Evolutionary conservation across 1,140 invertebrate species (phyloP).

Genomic region (Atopsyche davidsoni): DNA sequence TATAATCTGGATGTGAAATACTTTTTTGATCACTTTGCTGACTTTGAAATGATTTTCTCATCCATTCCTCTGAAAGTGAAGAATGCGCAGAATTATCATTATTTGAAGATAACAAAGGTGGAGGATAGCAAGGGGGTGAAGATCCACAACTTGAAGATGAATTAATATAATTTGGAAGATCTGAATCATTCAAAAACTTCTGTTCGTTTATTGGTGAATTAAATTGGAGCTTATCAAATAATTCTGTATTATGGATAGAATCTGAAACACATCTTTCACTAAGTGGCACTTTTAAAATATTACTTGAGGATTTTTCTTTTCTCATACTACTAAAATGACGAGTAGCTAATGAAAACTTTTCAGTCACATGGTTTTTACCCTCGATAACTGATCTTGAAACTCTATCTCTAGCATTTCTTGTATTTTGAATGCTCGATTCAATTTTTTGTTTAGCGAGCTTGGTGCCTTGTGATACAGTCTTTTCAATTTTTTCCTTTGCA

Average conservation of each 20-base stretch:
- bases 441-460: constrained; percentile 10
- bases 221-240: constrained; percentile 15
- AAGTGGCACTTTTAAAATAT: constrained; percentile 5
- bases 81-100: not conserved
- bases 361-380: constrained; percentile 1
- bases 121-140: not conserved
- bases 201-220: constrained; percentile 14
- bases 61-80: not conserved
- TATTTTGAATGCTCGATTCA: constrained; percentile 1
- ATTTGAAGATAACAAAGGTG: not conserved
- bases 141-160: not conserved
- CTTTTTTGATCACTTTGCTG: no score
- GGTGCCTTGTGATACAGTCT: not conserved
- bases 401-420: constrained; percentile 7
- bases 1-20: no score
- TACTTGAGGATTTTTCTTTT: not conserved
- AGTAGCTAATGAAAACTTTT: no score
- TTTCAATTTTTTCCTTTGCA: constrained; percentile 6
- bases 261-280: constrained; percentile 11
- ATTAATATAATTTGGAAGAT: not conserved
- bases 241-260: not conserved
- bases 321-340: no score
- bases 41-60: not conserved
- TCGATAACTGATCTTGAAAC: not conserved
- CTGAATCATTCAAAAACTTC: not conserved